These are phyloP conservation scores for Ursus arctos DNA, from an alignment of 2,113 vertebrate genomes.

Conservation along the genomic window DNA sequence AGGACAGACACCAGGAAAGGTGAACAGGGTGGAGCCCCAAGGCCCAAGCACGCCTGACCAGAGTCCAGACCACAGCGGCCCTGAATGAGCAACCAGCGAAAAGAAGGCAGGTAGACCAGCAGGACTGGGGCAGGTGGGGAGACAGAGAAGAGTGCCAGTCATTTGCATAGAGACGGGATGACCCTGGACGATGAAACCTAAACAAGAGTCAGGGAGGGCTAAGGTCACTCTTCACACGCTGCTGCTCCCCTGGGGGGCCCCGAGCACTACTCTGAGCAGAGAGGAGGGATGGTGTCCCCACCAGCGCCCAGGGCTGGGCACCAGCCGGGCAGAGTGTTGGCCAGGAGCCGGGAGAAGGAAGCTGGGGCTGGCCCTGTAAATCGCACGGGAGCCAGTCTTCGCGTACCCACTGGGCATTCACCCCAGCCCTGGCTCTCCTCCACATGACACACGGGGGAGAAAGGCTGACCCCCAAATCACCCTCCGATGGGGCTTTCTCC, in stretches of 20 bases:
- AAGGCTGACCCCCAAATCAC: not conserved
- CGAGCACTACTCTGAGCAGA: not conserved
- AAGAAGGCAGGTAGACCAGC: not conserved
- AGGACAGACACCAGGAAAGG: not conserved
- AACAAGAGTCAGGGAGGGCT: not conserved
- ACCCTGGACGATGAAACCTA: not conserved
- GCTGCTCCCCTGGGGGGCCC: too few species aligned
- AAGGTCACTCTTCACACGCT: not conserved
- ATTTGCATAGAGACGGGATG: not conserved
- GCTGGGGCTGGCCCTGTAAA: too few species aligned
- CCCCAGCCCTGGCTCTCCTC: not conserved
- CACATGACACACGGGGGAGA: not conserved
- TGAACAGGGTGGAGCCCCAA: not conserved
- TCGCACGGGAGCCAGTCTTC: fast-evolving
- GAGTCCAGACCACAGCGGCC: not conserved
- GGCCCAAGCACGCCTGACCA: not conserved
- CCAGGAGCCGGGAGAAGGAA: not conserved
- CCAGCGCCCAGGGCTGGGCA: not conserved
- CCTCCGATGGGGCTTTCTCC: not conserved
- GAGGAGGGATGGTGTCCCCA: fast-evolving
- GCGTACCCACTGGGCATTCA: fast-evolving
- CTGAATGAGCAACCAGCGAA: not conserved
- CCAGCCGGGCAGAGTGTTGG: too few species aligned
- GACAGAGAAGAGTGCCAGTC: too few species aligned
- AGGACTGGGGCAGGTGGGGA: fast-evolving